Evolutionary conservation across 2,113 vertebrate genomes (phyloP).

Genomic region (Tringa solitaria): DNA sequence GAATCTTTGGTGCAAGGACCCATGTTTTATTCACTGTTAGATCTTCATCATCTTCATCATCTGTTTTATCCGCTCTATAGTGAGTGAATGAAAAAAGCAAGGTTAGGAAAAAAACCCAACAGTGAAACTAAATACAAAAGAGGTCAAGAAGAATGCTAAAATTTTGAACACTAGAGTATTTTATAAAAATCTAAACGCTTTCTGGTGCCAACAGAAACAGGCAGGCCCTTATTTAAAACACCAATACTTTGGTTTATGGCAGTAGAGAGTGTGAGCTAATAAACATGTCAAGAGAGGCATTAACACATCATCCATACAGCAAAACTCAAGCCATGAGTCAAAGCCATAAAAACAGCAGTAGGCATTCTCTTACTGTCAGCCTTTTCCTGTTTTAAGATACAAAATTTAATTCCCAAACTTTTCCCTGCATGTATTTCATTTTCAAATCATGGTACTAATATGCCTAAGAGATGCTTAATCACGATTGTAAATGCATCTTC

Average conservation of each 20-base stretch:
- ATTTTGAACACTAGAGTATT: neutral
- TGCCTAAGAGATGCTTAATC: neutral
- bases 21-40: slow-evolving; percentile 92
- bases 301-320: neutral
- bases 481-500: neutral
- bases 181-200: neutral
- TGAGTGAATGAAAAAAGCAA: neutral
- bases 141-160: neutral
- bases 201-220: neutral
- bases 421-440: neutral
- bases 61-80: slow-evolving; percentile 83
- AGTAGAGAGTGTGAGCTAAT: neutral
- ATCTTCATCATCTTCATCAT: slow-evolving; percentile 95
- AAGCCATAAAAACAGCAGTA: neutral
- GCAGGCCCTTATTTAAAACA: neutral
- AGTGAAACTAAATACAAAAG: neutral
- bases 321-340: neutral
- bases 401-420: neutral
- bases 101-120: neutral
- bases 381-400: neutral
- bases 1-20: slow-evolving; percentile 94
- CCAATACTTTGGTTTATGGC: neutral
- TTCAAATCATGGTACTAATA: neutral
- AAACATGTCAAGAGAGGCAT: neutral
- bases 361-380: neutral